Percentiles rank a stretch among this genome's conserved stretches.
These are phyloP conservation scores for Ochotona curzoniae DNA, from an alignment of 2,113 vertebrate genomes.

Conservation along the genomic window DNA sequence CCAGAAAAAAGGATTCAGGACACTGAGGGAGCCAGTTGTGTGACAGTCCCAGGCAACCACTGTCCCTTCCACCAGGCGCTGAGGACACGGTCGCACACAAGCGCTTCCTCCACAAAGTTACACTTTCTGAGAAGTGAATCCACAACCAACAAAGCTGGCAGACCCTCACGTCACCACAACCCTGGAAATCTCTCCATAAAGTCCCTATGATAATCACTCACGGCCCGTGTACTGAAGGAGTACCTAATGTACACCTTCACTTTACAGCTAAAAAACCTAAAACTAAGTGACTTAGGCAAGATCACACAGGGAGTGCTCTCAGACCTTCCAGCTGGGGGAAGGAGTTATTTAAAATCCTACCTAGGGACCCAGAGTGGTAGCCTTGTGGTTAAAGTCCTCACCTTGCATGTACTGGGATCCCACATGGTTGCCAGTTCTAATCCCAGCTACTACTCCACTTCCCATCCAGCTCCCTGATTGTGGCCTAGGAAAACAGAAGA, in stretches of 20 bases:
- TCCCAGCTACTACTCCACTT: no score
- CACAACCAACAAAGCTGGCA: background rate
- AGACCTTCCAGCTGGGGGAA: background rate
- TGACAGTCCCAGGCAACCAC: background rate
- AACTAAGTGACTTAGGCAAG: conserved; percentile 1
- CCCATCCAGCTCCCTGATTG: no score
- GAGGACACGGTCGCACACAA: background rate
- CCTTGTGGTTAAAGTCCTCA: no score
- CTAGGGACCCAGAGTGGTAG: background rate
- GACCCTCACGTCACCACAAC: background rate
- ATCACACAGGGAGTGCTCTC: background rate
- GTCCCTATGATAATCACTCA: background rate
- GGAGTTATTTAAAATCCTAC: background rate
- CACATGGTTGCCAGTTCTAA: no score
- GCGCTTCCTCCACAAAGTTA: background rate
- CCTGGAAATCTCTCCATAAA: conserved; percentile 30
- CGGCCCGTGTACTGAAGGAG: conserved; percentile 5
- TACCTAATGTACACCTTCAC: background rate
- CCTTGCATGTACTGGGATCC: no score
- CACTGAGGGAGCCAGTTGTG: no score
- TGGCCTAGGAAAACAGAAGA: no score
- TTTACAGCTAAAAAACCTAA: background rate
- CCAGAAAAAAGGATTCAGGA: background rate
- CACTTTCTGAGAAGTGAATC: background rate
- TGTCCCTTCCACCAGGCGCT: background rate